These are phyloP conservation scores for Festucalex cinctus DNA, from an alignment of 2,113 vertebrate genomes.

Conservation along the genomic window DNA sequence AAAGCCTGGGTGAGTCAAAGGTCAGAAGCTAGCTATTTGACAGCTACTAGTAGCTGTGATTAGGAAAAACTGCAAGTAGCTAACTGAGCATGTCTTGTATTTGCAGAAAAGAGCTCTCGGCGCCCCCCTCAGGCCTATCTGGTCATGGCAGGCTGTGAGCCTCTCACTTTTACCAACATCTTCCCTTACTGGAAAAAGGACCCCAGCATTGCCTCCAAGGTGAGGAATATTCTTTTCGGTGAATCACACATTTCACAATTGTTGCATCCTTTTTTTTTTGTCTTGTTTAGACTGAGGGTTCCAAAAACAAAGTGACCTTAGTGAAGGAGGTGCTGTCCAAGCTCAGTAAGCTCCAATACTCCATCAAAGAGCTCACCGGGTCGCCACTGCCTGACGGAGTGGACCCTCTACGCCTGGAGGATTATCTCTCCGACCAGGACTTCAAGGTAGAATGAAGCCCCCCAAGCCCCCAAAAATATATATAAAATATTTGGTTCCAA, in stretches of 20 bases:
- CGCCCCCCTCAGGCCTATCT: constrained; percentile 76
- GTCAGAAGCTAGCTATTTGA: too few species aligned
- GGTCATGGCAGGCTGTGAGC: constrained; percentile 73
- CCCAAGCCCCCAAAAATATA: too few species aligned
- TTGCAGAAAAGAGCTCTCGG: constrained; percentile 73
- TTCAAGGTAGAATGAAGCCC: constrained; percentile 67
- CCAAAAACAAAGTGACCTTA: constrained; percentile 68
- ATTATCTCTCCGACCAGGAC: constrained; percentile 76
- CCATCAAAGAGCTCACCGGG: constrained; percentile 71
- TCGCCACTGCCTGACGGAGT: constrained; percentile 77
- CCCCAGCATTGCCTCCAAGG: constrained; percentile 52
- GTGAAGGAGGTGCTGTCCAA: constrained; percentile 73
- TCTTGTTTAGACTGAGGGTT: constrained; percentile 43
- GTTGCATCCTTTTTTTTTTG: background rate
- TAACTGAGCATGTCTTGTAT: background rate
- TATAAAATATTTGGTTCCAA: background rate
- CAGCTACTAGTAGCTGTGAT: too few species aligned
- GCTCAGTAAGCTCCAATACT: constrained; percentile 74
- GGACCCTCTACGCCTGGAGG: constrained; percentile 76
- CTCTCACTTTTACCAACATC: constrained; percentile 79
- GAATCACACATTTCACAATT: background rate
- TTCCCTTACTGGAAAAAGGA: constrained; percentile 77
- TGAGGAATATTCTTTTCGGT: constrained; percentile 6
- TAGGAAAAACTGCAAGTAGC: too few species aligned
- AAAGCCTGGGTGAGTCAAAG: too few species aligned